Evolutionary conservation across 1,140 invertebrate species (phyloP), one percentile per base, ranked within the genome.

Genomic region (Adelges cooleyi): DNA sequence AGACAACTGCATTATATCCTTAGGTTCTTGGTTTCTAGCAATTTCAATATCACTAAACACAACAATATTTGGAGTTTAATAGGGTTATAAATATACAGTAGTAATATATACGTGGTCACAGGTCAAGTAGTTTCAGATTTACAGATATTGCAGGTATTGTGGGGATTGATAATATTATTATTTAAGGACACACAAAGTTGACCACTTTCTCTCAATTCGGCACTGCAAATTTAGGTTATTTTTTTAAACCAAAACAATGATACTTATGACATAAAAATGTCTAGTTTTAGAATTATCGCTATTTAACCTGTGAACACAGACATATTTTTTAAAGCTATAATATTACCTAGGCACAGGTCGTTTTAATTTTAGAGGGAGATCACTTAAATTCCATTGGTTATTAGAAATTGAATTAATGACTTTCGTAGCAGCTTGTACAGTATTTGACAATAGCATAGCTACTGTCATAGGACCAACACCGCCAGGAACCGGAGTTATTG

Each of bases 401-500:
- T 73, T 75, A 1, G 81, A 68, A 2, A 85, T 69, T 20, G 77
- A 79, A 15, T 81, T 73, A n/a, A 80, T 79, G 29, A 82, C 75
- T 67, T 80, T 78, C 72, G 82, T 73, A 23, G 93, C 92, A 25
- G 90, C 87, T 65, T 86, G 78, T 5, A 97, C 87, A 0, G 95
- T 98, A 75, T 99, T 99, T 70, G 86, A 84, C 83, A 99, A 90
- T 9, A 98, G 77, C 95, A 98, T 98, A 11, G 94, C 92, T 20
- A 98, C 95, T 1, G 95, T 98, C 92, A 98, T 96, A 9, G 95
- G 95, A 0, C 95, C 95, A 59, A 99, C 95, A 67, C 96, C 95
- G 27, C 95, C 94, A 11, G 96, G 96, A 18, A 99, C 96, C 2
- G 96, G 96, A 23, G 96, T 99, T 65, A 99, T 93, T 71, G 84